phyloP scores from a whole-genome alignment of 1,140 invertebrate species.

The Melanaphis sacchari region DNA sequence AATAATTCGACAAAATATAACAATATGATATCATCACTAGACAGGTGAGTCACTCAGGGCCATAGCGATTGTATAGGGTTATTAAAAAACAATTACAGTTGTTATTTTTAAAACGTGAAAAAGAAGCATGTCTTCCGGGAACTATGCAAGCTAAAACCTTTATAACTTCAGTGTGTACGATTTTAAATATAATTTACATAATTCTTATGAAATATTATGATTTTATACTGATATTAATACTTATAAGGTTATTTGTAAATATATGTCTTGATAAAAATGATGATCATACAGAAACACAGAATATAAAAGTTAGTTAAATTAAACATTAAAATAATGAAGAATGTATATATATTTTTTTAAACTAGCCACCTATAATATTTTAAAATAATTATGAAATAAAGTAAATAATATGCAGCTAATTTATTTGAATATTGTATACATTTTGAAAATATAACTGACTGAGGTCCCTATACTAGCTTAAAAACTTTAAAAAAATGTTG shows the following conservation, averaged over 20 bases:
- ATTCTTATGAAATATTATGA: neutral
- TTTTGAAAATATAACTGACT: neutral
- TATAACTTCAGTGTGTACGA: neutral
- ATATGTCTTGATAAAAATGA: neutral
- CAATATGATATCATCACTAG: slow-evolving; percentile 35
- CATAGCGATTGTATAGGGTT: slow-evolving; percentile 21
- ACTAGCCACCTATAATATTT: neutral
- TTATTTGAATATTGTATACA: neutral
- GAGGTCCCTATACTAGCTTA: too few relatives aligned
- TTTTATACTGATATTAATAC: neutral
- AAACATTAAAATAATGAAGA: too few relatives aligned
- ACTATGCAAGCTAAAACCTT: neutral
- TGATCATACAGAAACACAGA: neutral
- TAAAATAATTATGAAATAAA: neutral
- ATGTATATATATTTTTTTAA: too few relatives aligned
- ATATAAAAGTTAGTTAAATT: neutral
- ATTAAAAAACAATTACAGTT: slow-evolving; percentile 35
- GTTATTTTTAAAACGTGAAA: neutral
- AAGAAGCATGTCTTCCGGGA: slow-evolving; percentile 20
- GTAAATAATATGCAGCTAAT: neutral
- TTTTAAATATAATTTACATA: neutral
- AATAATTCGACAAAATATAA: slow-evolving; percentile 28
- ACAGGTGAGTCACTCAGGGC: slow-evolving; percentile 1
- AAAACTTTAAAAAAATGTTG: neutral
- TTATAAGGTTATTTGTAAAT: neutral